Base-by-base conservation (phyloP, 2,888 invertebrate species). In the Sthenelais limicola region DNA sequence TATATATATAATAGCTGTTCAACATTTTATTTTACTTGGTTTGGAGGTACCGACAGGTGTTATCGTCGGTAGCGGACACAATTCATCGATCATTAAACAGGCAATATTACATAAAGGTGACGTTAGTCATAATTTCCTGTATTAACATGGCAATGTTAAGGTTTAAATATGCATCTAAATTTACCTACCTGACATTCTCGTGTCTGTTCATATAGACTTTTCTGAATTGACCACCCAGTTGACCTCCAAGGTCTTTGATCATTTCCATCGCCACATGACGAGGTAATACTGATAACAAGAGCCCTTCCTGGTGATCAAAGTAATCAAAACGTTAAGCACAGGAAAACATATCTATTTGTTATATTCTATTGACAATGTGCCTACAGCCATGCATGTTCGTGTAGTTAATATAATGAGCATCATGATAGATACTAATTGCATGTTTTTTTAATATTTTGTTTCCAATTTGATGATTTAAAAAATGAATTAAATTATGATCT, bases 141-240 rank as follows among this genome's bases (percentile, higher is more conserved):
- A n/a, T n/a, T n/a, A n/a, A n/a, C n/a, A n/a, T n/a, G n/a, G n/a
- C n/a, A n/a, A n/a, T n/a, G n/a, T n/a, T n/a, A n/a, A n/a, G n/a
- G n/a, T n/a, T n/a, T n/a, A n/a, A n/a, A n/a, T n/a, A n/a, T n/a
- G n/a, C n/a, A n/a, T n/a, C n/a, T n/a, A n/a, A n/a, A n/a, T n/a
- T n/a, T n/a, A 3, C 67, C 66, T 71, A 83, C 83, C 83, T 83
- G 74, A 97, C 97, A 88, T 97, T 96, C 89, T 97, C 97, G 88
- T 97, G 96, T 26, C 97, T 91, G 80, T 95, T 96, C 96, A 97
- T 97, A 88, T 97, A 97, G 85, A 97, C 97, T 89, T 97, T 97
- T 89, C 97, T 96, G 88, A 97, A 97, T 87, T 97, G 97, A 1
- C 95, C 96, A 32, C 94, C 93, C 5, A 47, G 30, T 7, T 48